phyloP scores from a whole-genome alignment of 2,797 vertebrate genomes.

The Martes flavigula region DNA sequence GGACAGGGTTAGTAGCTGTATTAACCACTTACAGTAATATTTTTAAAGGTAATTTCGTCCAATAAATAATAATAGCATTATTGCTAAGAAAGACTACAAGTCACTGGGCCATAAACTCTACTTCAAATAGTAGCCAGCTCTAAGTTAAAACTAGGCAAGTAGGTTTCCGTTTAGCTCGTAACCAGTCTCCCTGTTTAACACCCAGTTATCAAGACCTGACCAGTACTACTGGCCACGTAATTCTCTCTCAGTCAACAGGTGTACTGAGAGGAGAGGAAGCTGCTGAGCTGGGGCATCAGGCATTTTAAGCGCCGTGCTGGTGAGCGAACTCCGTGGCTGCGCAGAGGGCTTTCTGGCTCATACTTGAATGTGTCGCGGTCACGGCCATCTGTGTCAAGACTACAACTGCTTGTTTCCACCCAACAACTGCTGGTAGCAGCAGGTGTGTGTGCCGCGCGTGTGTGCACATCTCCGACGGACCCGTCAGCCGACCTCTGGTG shows the following conservation, averaged over 20 bases:
- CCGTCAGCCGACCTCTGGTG: not conserved
- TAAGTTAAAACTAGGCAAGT: conserved; percentile 55
- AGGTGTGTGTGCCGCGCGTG: not conserved
- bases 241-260: not conserved
- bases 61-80: conserved; percentile 44
- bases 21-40: not conserved
- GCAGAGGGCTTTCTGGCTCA: conserved; percentile 38
- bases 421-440: conserved; percentile 50
- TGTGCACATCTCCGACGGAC: too few relatives aligned
- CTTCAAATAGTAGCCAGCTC: conserved; percentile 64
- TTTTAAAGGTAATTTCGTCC: not conserved
- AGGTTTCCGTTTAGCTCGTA: conserved; percentile 55
- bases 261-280: not conserved
- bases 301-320: conserved; percentile 50
- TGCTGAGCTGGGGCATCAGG: too few relatives aligned
- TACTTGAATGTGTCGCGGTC: not conserved
- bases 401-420: conserved; percentile 15
- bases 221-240: not conserved
- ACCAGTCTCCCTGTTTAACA: not conserved
- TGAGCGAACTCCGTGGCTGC: not conserved
- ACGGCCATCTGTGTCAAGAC: conserved; percentile 5
- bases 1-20: not conserved
- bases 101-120: conserved; percentile 37
- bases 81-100: conserved; percentile 65
- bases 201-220: not conserved